Evolutionary conservation across 2,888 invertebrate species (phyloP).

Genomic region (Bimastos eiseni): DNA sequence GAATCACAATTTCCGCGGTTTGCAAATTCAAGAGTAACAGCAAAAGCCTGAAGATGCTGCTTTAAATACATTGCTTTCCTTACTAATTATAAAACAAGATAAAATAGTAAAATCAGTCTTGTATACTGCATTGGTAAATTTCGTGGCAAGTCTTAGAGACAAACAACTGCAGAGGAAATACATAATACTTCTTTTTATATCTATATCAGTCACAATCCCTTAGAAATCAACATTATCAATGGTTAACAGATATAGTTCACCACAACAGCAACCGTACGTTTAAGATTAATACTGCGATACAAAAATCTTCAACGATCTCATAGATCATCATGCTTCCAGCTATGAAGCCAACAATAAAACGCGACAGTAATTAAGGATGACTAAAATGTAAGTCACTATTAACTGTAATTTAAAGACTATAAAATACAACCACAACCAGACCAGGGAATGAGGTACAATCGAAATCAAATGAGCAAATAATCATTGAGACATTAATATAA

Average conservation of each 20-base stretch:
- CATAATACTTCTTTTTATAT: background rate
- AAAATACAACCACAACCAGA: background rate
- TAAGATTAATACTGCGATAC: background rate
- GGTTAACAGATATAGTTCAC: background rate
- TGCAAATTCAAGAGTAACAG: background rate
- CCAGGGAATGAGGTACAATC: background rate
- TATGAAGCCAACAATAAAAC: background rate
- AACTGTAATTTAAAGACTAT: background rate
- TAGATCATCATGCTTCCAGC: background rate
- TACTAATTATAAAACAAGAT: conserved; percentile 3
- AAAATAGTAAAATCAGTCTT: background rate
- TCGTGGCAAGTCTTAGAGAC: background rate
- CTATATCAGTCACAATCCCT: background rate
- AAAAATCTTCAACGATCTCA: background rate
- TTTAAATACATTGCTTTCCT: too few species aligned
- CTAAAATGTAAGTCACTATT: background rate
- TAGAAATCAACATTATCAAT: background rate
- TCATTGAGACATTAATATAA: background rate
- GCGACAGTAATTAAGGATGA: background rate
- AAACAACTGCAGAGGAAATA: background rate
- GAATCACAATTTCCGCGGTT: background rate
- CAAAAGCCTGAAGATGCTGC: too few species aligned
- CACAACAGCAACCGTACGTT: background rate
- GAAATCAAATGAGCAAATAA: background rate
- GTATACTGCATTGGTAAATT: background rate